Percentiles rank a stretch among this genome's conserved stretches.
These are phyloP conservation scores for Maniola hyperantus DNA, from an alignment of 2,888 invertebrate species.

Conservation along the genomic window DNA sequence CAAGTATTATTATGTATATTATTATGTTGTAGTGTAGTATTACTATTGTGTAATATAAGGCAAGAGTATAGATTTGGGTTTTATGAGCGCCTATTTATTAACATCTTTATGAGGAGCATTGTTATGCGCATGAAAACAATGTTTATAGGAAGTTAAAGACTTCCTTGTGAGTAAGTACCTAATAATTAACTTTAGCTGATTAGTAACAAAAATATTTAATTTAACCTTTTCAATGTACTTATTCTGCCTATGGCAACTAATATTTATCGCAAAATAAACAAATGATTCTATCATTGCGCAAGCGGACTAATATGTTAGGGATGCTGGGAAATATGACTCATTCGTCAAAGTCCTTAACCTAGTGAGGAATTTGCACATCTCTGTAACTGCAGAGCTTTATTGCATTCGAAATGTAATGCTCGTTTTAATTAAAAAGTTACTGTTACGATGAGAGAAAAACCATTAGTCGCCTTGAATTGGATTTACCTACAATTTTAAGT, in stretches of 20 bases:
- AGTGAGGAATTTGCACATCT: conserved; percentile 34
- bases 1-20: background rate
- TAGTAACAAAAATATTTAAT: background rate
- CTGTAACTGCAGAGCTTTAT: conserved; percentile 21
- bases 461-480: background rate
- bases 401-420: conserved; percentile 13
- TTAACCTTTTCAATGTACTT: background rate
- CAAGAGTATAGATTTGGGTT: background rate
- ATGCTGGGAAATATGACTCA: conserved; percentile 36
- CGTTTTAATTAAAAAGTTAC: conserved; percentile 9
- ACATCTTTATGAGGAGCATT: no score
- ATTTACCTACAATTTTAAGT: background rate
- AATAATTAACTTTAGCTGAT: no score
- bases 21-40: background rate
- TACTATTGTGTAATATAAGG: no score
- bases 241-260: no score
- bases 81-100: background rate
- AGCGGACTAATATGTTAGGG: conserved; percentile 27
- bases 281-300: conserved; percentile 28
- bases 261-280: background rate
- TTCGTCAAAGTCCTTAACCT: conserved; percentile 39
- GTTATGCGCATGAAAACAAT: no score
- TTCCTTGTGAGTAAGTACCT: no score
- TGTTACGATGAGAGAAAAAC: background rate
- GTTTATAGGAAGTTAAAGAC: no score